These are phyloP conservation scores for Halcyon chelicuti DNA, from an alignment of 2,797 vertebrate genomes.

Conservation along the genomic window DNA sequence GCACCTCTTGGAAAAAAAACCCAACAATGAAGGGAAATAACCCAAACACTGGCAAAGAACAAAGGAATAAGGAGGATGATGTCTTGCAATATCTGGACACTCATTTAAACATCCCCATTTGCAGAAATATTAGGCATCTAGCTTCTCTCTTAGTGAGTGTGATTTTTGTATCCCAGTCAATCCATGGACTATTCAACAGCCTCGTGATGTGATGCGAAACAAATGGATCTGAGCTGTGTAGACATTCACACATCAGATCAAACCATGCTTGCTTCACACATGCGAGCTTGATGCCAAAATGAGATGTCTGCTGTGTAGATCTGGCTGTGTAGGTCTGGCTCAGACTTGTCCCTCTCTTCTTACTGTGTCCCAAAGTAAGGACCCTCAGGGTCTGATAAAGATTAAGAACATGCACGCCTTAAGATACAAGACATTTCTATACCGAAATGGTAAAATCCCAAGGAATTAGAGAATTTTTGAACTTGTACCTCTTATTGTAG, in stretches of 20 bases:
- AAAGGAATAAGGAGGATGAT: not conserved
- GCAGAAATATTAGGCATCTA: not conserved
- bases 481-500: not conserved
- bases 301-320: not conserved
- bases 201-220: not conserved
- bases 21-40: not conserved
- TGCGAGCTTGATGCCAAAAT: not conserved
- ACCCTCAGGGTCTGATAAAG: not conserved
- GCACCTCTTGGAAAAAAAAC: not conserved
- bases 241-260: not conserved
- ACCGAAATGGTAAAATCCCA: not conserved
- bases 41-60: not conserved
- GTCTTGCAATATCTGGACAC: not conserved
- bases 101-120: not conserved
- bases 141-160: not conserved
- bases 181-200: not conserved
- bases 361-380: not conserved
- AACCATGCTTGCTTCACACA: not conserved
- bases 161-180: not conserved
- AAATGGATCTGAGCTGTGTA: not conserved
- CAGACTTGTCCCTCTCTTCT: not conserved
- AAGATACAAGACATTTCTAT: not conserved
- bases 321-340: not conserved
- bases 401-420: not conserved
- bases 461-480: not conserved